Evolutionary conservation across 2,797 vertebrate genomes (phyloP).

Genomic region (Pseudocheirus occidentalis): DNA sequence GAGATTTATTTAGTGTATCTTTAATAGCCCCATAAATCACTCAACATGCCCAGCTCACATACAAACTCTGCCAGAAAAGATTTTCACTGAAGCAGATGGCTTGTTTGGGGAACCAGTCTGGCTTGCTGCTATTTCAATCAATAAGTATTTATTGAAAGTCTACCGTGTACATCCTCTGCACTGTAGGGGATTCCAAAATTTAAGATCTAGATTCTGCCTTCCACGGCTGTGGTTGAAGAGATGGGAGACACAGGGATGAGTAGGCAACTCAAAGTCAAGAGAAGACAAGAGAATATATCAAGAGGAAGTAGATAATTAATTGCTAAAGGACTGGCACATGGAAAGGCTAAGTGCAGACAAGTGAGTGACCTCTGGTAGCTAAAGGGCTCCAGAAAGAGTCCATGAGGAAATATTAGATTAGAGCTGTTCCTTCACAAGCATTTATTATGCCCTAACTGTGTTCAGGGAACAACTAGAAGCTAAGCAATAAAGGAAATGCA

Average conservation of each 20-base stretch:
- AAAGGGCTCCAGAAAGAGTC: neutral
- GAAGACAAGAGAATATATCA: neutral
- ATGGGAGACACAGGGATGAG: neutral
- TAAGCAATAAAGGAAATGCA: neutral
- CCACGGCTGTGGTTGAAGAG: neutral
- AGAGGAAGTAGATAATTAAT: neutral
- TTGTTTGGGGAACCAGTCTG: constrained; percentile 64
- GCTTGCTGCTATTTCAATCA: constrained; percentile 2
- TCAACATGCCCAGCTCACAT: constrained; percentile 77
- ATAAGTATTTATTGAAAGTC: neutral
- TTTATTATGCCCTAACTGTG: neutral
- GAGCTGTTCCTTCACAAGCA: neutral
- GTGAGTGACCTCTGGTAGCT: neutral
- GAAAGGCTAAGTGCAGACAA: neutral
- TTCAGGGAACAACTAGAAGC: neutral
- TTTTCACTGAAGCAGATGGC: constrained; percentile 78
- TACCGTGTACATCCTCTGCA: neutral
- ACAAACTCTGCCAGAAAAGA: constrained; percentile 75
- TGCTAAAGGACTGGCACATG: neutral
- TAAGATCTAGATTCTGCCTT: neutral
- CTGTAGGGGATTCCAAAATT: neutral
- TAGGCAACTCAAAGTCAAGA: neutral
- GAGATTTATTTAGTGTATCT: constrained; percentile 83
- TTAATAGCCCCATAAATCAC: constrained; percentile 83
- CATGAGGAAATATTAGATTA: neutral